Base-by-base conservation (phyloP, 2,797 vertebrate genomes). In the Phrynocephalus forsythii region DNA sequence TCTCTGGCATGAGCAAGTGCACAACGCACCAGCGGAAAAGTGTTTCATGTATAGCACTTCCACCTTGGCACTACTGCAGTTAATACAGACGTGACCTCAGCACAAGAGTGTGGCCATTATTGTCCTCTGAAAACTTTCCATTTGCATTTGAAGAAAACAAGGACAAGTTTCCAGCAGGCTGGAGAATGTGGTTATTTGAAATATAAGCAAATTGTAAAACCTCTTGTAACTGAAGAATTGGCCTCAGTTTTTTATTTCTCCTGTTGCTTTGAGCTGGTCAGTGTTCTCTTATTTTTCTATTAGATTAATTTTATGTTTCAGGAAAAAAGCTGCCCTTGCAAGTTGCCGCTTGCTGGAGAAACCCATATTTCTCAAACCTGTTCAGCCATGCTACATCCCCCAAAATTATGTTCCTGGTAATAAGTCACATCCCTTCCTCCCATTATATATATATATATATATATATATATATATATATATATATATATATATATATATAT, bases 301-400 rank as follows among this genome's bases (percentile, higher is more conserved):
- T 69, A 85, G 79, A 89, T 94, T 92, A 85, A 87, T 92, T 93
- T 15, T 5, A 52, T 93, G 75, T 90, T 91, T 76, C 86, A 69
- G 88, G 93, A 96, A 93, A 91, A 63, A 63, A 94, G 94, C 94
- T 95, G 90, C 91, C 89, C 86, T 91, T 93, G 91, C 94, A 94
- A 89, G 95, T 85, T 92, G 90, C 82, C 89, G 91, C 96, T 93
- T 96, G 96, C 91, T 93, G 94, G 88, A 94, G 90, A 44, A 44
- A 80, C 88, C 82, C 91, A 88, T 94, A 94, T 92, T 93, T 95
- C 90, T 94, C 88, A 89, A 90, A 94, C 93, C 92, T 95, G 93
- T 90, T 94, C 93, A 95, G 92, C 95, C 95, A 94, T 86, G 91
- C 92, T 89, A 82, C 66, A 78, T 85, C 92, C 73, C 82, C 90